These are phyloP conservation scores for Steinernema carpocapsae DNA, from an alignment of 2,888 invertebrate species.

Conservation along the genomic window DNA sequence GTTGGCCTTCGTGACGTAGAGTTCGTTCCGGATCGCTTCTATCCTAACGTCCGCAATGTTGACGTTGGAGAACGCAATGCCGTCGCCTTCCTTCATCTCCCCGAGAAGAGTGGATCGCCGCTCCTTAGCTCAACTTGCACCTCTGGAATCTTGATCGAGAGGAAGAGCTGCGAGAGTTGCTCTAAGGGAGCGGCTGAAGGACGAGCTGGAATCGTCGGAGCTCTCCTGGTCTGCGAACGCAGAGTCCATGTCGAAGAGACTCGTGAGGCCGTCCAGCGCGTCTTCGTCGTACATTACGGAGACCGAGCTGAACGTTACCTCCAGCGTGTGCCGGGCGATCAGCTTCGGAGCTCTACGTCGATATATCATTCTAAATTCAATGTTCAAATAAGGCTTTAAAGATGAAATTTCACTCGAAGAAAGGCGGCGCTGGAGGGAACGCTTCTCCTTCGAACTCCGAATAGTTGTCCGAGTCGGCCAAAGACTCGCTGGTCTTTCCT, in stretches of 20 bases:
- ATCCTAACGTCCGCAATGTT: constrained; percentile 50
- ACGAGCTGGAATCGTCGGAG: constrained; percentile 26
- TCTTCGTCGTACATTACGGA: constrained; percentile 65
- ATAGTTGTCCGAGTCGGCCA: not conserved
- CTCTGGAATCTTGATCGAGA: constrained; percentile 45
- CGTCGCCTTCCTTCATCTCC: constrained; percentile 33
- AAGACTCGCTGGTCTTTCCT: constrained; percentile 39
- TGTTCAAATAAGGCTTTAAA: not conserved
- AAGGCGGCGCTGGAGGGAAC: not conserved
- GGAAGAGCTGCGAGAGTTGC: constrained; percentile 42
- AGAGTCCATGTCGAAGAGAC: constrained; percentile 47
- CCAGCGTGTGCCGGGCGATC: constrained; percentile 58
- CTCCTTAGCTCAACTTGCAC: constrained; percentile 44
- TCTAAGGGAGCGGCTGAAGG: constrained; percentile 22
- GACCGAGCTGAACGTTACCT: constrained; percentile 61
- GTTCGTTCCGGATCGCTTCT: constrained; percentile 54
- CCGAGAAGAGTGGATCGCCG: constrained; percentile 38
- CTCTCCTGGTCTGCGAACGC: constrained; percentile 36
- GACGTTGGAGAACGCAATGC: constrained; percentile 51
- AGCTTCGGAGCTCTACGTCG: constrained; percentile 61
- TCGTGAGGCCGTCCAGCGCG: constrained; percentile 48
- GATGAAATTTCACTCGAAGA: constrained; percentile 30
- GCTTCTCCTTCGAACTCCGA: constrained; percentile 2
- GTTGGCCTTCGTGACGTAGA: constrained; percentile 45
- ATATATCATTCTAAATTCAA: constrained; percentile 57